These are phyloP conservation scores for Bombus picipes DNA, from an alignment of 1,140 invertebrate genomes.

Conservation along the genomic window DNA sequence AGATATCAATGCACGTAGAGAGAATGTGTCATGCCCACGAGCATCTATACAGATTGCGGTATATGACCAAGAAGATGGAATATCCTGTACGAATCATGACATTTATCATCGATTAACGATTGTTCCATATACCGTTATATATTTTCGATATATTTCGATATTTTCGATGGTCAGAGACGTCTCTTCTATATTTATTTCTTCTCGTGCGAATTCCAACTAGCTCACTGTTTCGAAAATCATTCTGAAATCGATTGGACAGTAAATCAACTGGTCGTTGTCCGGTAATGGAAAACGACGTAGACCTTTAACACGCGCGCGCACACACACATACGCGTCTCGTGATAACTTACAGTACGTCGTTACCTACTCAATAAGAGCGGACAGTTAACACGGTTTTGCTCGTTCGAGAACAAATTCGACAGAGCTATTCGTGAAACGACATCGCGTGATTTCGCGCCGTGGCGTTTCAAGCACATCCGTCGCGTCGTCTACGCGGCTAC, in stretches of 20 bases:
- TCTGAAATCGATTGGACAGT: not conserved
- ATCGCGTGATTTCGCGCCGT: not conserved
- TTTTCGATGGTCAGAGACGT: too few relatives aligned
- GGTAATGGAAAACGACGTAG: not conserved
- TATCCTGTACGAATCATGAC: too few relatives aligned
- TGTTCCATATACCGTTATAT: too few relatives aligned
- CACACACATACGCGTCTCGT: too few relatives aligned
- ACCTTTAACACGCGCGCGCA: not conserved
- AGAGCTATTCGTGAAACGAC: too few relatives aligned
- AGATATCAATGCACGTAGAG: not conserved
- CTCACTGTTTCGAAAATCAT: not conserved
- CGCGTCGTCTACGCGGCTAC: not conserved
- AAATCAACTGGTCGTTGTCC: not conserved
- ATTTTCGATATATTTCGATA: too few relatives aligned
- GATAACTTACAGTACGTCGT: not conserved
- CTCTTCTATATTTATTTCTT: not conserved
- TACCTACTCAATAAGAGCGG: not conserved
- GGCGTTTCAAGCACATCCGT: not conserved
- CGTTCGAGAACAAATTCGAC: conserved; percentile 11
- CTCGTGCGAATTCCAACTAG: not conserved
- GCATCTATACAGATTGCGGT: not conserved
- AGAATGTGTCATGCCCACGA: not conserved
- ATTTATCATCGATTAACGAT: too few relatives aligned
- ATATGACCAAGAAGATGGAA: too few relatives aligned
- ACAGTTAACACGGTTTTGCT: not conserved